A percentile compares a stretch with the other conserved stretches of the same genome.
These are phyloP conservation scores for Boloria euphrosyne DNA, from an alignment of 2,888 invertebrate species.

Conservation along the genomic window DNA sequence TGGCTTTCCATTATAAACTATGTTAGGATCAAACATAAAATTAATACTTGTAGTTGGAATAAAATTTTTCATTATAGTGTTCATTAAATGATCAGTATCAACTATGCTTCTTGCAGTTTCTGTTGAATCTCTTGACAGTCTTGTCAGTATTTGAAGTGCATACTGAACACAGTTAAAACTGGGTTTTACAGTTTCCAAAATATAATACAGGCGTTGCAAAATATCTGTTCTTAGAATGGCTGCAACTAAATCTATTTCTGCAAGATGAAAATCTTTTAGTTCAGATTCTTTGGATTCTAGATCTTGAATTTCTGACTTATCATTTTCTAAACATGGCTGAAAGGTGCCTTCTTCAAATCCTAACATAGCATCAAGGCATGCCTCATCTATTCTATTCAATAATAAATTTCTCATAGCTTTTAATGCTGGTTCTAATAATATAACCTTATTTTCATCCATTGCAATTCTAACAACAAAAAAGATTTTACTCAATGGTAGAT, in stretches of 20 bases:
- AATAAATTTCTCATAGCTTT: slow-evolving; percentile 89
- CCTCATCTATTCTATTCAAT: slow-evolving; percentile 90
- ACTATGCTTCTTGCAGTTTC: slow-evolving; percentile 85
- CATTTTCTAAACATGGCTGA: slow-evolving; percentile 83
- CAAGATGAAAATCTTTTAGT: slow-evolving; percentile 92
- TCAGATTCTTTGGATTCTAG: slow-evolving; percentile 81
- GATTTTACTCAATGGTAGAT: slow-evolving; percentile 88
- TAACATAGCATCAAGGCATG: slow-evolving; percentile 85
- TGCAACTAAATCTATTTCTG: slow-evolving; percentile 90
- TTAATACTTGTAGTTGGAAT: slow-evolving; percentile 71
- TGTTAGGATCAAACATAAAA: slow-evolving; percentile 65
- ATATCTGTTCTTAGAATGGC: slow-evolving; percentile 89
- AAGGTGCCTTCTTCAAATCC: slow-evolving; percentile 85
- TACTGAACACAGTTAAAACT: slow-evolving; percentile 87
- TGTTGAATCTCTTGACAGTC: slow-evolving; percentile 89
- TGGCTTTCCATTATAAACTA: slow-evolving; percentile 85
- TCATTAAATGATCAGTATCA: slow-evolving; percentile 84
- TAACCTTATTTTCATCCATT: slow-evolving; percentile 90
- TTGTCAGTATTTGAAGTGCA: slow-evolving; percentile 89
- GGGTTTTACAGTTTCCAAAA: slow-evolving; percentile 87
- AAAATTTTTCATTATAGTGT: slow-evolving; percentile 83
- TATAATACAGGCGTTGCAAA: slow-evolving; percentile 88
- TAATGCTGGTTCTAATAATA: slow-evolving; percentile 88
- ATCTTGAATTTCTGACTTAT: slow-evolving; percentile 79
- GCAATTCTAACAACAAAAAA: slow-evolving; percentile 92